phyloP scores from a whole-genome alignment of 1,140 invertebrate genomes.

The fruit fly (Drosophila melanogaster) region Release_6_plus_ISO1_MT NC_004354.4:7382001-7382500 shows the following conservation, averaged over 20 bases:
- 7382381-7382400: slow-evolving; percentile 71
- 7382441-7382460: slow-evolving; percentile 83
- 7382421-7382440: slow-evolving; percentile 21
- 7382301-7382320: slow-evolving; percentile 84
- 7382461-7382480: slow-evolving; percentile 83
- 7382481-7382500: slow-evolving; percentile 82
- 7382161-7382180: not conserved
- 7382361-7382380: slow-evolving; percentile 70
- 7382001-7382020: slow-evolving; percentile 85
- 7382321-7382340: slow-evolving; percentile 84
- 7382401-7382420: slow-evolving; percentile 28
- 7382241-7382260: slow-evolving; percentile 1
- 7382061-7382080: not conserved
- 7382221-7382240: slow-evolving; percentile 77
- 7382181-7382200: slow-evolving; percentile 83
- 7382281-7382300: slow-evolving; percentile 68
- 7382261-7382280: slow-evolving; percentile 22
- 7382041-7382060: slow-evolving; percentile 4
- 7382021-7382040: slow-evolving; percentile 60
- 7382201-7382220: slow-evolving; percentile 58
- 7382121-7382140: slow-evolving; percentile 66
- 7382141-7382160: not conserved
- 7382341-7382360: slow-evolving; percentile 83
- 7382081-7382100: not conserved
- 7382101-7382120: slow-evolving; percentile 61